Conservation (phyloP, 2,113 vertebrate genomes). For the Calypte anna region DNA sequence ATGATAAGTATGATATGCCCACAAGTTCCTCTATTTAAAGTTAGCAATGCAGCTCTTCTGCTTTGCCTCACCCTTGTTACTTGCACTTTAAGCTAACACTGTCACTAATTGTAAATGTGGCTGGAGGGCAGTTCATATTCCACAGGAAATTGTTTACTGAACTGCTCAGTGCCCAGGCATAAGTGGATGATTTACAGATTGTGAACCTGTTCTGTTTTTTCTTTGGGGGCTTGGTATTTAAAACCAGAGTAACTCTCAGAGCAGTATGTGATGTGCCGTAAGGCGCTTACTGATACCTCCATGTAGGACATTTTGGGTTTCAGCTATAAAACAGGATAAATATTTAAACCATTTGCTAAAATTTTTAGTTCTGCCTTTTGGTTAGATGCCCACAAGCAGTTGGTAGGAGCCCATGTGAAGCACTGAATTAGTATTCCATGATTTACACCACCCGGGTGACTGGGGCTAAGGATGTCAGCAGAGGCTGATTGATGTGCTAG, state of each 20-base stretch:
- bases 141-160: constrained; percentile 63
- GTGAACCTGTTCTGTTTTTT: constrained; percentile 47
- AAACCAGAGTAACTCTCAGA: not conserved
- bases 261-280: not conserved
- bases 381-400: not conserved
- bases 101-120: constrained; percentile 64
- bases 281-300: not conserved
- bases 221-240: constrained; percentile 5
- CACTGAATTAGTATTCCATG: constrained; percentile 33
- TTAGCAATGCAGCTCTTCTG: constrained; percentile 24
- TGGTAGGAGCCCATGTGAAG: not conserved
- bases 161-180: constrained; percentile 34
- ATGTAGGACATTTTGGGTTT: not conserved
- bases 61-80: constrained; percentile 53
- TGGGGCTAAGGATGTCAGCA: constrained; percentile 34
- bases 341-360: not conserved
- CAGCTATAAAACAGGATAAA: not conserved
- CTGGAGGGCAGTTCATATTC: constrained; percentile 51
- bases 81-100: constrained; percentile 57
- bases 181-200: constrained; percentile 62
- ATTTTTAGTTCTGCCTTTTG: not conserved
- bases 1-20: not conserved
- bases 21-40: not conserved
- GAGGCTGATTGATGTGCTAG: constrained; percentile 49
- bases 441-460: constrained; percentile 44